These are phyloP conservation scores for Oryzias melastigma DNA, from an alignment of 2,113 vertebrate species.

Conservation along the genomic window DNA sequence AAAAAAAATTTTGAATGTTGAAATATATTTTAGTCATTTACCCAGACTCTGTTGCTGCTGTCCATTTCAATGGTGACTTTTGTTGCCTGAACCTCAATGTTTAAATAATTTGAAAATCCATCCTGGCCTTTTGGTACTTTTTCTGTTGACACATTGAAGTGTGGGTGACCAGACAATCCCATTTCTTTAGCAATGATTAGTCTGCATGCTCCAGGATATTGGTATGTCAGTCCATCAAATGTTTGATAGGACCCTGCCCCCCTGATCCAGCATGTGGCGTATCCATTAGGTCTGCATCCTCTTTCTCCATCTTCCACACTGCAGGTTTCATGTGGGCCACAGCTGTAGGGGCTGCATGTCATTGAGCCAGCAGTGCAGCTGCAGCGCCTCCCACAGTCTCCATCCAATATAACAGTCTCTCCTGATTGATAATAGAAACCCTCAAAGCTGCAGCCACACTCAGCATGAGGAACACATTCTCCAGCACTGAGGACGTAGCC, in stretches of 20 bases:
- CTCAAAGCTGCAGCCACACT: constrained; percentile 70
- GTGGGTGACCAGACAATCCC: not conserved
- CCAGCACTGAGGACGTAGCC: constrained; percentile 63
- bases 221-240: constrained; percentile 59
- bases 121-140: constrained; percentile 44
- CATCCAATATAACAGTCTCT: constrained; percentile 42
- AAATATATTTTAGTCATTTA: not conserved
- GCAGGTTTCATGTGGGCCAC: constrained; percentile 39
- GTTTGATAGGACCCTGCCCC: constrained; percentile 58
- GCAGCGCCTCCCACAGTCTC: constrained; percentile 60
- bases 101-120: constrained; percentile 29
- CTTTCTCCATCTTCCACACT: constrained; percentile 35
- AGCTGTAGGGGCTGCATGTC: constrained; percentile 48
- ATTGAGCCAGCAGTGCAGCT: constrained; percentile 45
- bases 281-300: constrained; percentile 49
- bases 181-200: constrained; percentile 56
- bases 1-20: too few species aligned
- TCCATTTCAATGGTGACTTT: constrained; percentile 44
- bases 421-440: constrained; percentile 62
- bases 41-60: constrained; percentile 33
- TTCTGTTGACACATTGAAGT: constrained; percentile 53
- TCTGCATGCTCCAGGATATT: constrained; percentile 61
- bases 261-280: constrained; percentile 52
- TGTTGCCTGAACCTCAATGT: constrained; percentile 47
- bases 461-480: constrained; percentile 39